Percentiles rank a stretch among this genome's conserved stretches.
These are phyloP conservation scores for Bombyx huttoni DNA, from an alignment of 2,888 invertebrate species.

Conservation along the genomic window DNA sequence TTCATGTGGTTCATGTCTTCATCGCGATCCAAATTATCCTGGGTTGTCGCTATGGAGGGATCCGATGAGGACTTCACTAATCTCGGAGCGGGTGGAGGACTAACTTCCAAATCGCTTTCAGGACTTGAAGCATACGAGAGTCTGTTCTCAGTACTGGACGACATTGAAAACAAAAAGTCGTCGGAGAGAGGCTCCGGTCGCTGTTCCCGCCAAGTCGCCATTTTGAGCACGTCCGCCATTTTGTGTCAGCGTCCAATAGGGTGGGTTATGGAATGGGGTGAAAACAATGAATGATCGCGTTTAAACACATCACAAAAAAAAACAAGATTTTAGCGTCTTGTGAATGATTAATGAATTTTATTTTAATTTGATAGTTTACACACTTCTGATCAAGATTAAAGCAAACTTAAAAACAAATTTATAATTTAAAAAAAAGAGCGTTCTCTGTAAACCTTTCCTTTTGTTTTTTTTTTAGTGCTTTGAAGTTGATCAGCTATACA, in stretches of 20 bases:
- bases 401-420: background rate
- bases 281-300: constrained; percentile 69
- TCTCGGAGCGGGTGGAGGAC: constrained; percentile 87
- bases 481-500: constrained; percentile 20
- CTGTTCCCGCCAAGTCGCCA: constrained; percentile 55
- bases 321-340: constrained; percentile 46
- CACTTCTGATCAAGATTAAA: constrained; percentile 45
- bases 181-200: constrained; percentile 97
- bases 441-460: too few relatives aligned
- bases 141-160: constrained; percentile 82
- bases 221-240: constrained; percentile 13
- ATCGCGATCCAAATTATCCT: constrained; percentile 83
- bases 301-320: constrained; percentile 42
- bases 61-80: constrained; percentile 90
- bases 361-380: constrained; percentile 24
- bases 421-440: background rate
- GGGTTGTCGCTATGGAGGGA: constrained; percentile 94
- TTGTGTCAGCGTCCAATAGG: constrained; percentile 51
- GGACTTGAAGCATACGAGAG: constrained; percentile 96
- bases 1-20: constrained; percentile 71
- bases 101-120: constrained; percentile 87
- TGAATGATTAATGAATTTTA: constrained; percentile 48
- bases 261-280: constrained; percentile 70
- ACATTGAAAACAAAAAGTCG: constrained; percentile 99
- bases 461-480: constrained; percentile 11